These are phyloP conservation scores for Tenodera sinensis DNA, from an alignment of 2,888 invertebrate species.

Conservation along the genomic window DNA sequence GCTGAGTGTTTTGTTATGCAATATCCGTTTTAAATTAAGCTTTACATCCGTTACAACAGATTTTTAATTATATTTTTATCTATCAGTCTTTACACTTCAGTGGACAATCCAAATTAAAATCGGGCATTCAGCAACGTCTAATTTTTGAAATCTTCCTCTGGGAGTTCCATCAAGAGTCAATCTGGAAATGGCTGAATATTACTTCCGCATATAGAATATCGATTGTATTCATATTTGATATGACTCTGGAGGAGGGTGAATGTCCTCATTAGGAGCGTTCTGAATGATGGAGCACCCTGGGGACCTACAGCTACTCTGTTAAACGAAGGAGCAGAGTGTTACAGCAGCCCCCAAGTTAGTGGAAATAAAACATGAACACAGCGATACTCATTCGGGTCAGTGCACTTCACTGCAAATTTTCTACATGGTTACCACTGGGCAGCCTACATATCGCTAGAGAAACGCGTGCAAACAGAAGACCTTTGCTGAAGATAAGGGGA, in stretches of 20 bases:
- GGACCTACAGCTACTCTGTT: neutral
- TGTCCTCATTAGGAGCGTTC: neutral
- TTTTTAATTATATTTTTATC: neutral
- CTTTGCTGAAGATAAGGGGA: too few relatives aligned
- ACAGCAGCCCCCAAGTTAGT: neutral
- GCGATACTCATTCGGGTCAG: neutral
- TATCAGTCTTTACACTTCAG: neutral
- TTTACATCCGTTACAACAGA: neutral
- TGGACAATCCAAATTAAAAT: neutral
- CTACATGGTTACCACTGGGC: neutral
- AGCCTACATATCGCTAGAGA: neutral
- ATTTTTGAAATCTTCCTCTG: neutral
- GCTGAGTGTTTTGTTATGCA: neutral
- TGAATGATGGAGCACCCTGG: neutral
- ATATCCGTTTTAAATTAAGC: neutral
- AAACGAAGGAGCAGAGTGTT: neutral
- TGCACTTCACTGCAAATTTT: neutral
- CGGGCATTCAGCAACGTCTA: neutral
- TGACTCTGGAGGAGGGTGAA: neutral
- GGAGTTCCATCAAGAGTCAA: neutral
- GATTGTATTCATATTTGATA: neutral
- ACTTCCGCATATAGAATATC: neutral
- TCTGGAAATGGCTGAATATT: neutral
- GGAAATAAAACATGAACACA: neutral
- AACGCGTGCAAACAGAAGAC: too few relatives aligned